Evolutionary conservation across 2,797 vertebrate genomes (phyloP).

Genomic region (Hephaestus fuliginosus): DNA sequence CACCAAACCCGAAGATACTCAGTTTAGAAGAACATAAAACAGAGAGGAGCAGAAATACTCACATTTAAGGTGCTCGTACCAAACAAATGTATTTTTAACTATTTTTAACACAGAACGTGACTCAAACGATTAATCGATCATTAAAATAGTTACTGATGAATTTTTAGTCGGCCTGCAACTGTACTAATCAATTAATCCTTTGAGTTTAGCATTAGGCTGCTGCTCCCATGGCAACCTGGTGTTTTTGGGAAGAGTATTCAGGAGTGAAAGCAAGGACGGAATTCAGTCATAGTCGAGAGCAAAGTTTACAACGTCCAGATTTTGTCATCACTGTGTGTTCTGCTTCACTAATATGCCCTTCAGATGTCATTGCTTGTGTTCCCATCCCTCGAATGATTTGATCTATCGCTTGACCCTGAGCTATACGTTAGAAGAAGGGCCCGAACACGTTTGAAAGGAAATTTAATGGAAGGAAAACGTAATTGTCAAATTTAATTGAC

Average conservation of each 20-base stretch:
- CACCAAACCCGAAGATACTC: not conserved
- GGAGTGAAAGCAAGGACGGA: not conserved
- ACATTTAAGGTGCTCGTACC: not conserved
- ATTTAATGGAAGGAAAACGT: not conserved
- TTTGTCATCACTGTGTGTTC: not conserved
- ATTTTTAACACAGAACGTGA: conserved; percentile 2
- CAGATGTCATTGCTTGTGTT: conserved; percentile 5
- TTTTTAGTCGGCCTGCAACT: not conserved
- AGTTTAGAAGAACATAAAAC: not conserved
- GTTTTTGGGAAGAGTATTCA: not conserved
- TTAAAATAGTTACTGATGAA: conserved; percentile 9
- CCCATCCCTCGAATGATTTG: not conserved
- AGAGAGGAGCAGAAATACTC: not conserved
- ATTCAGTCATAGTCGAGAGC: not conserved
- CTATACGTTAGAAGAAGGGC: not conserved
- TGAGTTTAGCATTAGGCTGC: not conserved
- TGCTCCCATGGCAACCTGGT: conserved; percentile 16
- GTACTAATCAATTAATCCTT: conserved; percentile 22
- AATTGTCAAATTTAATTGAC: not conserved
- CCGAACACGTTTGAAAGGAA: not conserved
- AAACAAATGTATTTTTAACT: not conserved
- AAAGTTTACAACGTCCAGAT: not conserved
- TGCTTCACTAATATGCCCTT: not conserved
- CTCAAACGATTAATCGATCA: conserved; percentile 9
- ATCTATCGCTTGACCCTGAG: not conserved